Conservation (phyloP, 2,113 vertebrate genomes). For the Pogona vitticeps region DNA sequence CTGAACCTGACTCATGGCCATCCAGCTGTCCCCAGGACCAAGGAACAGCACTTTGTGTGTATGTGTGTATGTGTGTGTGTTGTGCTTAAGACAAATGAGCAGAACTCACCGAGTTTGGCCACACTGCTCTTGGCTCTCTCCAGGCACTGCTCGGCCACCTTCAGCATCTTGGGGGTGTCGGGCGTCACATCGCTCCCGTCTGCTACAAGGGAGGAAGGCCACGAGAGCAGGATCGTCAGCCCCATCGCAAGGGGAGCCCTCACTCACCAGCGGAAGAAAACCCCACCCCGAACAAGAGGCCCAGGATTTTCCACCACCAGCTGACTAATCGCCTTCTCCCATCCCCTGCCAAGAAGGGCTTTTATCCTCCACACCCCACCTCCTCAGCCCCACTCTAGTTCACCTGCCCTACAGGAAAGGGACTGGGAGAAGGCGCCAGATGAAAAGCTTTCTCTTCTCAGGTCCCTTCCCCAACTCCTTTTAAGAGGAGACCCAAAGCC, state of each 20-base stretch:
- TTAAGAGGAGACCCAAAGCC: no score
- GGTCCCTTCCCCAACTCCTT: background rate
- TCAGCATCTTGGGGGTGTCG: conserved; percentile 90
- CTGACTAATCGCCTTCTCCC: no score
- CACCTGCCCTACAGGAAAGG: background rate
- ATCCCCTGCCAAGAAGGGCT: background rate
- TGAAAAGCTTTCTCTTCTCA: background rate
- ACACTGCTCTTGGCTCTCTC: conserved; percentile 89
- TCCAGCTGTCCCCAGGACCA: background rate
- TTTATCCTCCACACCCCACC: background rate
- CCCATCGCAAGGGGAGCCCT: no score
- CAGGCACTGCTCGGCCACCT: conserved; percentile 91
- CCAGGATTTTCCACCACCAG: background rate
- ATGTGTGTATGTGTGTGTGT: background rate
- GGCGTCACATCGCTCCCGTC: conserved; percentile 72
- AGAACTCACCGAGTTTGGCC: conserved; percentile 70
- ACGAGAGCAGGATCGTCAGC: background rate
- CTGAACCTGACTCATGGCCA: no score
- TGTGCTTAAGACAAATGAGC: background rate
- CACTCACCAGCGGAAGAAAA: background rate
- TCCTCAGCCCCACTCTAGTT: background rate
- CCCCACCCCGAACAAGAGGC: background rate
- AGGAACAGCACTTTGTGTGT: background rate
- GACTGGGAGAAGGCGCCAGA: background rate
- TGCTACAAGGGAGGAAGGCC: conserved; percentile 30